These are phyloP conservation scores for Drosophila meridiana DNA, from an alignment of 2,888 invertebrate genomes.

Conservation along the genomic window DNA sequence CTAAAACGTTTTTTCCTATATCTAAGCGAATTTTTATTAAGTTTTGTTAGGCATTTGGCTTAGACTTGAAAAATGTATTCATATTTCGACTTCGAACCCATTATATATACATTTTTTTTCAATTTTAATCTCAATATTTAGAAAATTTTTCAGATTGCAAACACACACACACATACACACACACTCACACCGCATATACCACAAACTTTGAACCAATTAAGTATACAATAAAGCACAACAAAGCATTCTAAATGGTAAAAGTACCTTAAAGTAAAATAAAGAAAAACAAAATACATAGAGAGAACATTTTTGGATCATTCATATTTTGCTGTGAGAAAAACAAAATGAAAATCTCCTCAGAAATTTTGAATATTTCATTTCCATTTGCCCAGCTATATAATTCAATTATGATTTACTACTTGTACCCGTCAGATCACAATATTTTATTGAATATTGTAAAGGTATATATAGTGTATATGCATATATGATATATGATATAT, in stretches of 20 bases:
- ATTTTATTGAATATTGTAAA: conserved; percentile 77
- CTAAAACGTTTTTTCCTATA: not conserved
- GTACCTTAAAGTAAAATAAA: conserved; percentile 51
- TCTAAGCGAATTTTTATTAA: not conserved
- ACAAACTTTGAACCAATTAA: conserved; percentile 73
- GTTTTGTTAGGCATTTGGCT: not conserved
- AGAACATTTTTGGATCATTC: conserved; percentile 18
- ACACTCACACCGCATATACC: conserved; percentile 10
- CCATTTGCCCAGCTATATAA: not conserved
- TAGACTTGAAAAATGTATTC: not conserved
- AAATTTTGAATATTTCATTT: not conserved
- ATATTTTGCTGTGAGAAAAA: conserved; percentile 4
- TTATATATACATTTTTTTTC: not conserved
- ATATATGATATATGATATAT: not conserved
- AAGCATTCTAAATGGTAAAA: conserved; percentile 69
- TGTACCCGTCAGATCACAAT: conserved; percentile 51
- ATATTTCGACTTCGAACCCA: not conserved
- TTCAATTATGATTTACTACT: conserved; percentile 12
- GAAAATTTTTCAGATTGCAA: conserved; percentile 4
- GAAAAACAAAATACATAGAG: not conserved
- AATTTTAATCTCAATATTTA: not conserved
- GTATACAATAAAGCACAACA: conserved; percentile 55
- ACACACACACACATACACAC: conserved; percentile 3
- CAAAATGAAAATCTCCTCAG: not conserved
- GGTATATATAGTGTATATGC: conserved; percentile 20